Evolutionary conservation across 1,140 invertebrate genomes (phyloP).

Genomic region (Halictus rubicundus): DNA sequence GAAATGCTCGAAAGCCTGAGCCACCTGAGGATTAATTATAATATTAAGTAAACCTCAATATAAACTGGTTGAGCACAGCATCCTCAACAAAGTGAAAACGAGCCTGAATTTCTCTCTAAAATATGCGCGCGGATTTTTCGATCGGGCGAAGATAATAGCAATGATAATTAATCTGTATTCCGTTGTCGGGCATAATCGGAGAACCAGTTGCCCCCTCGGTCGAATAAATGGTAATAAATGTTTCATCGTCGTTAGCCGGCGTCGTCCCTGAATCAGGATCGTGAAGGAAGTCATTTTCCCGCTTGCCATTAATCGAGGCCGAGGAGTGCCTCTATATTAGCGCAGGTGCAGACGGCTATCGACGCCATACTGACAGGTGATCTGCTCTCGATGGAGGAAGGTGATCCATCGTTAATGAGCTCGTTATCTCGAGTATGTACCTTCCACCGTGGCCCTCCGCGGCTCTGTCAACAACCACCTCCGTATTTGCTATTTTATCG

Average conservation of each 20-base stretch:
- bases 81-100: background rate
- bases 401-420: slow-evolving; percentile 55
- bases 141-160: too few relatives aligned
- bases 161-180: too few relatives aligned
- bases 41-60: too few relatives aligned
- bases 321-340: slow-evolving; percentile 22
- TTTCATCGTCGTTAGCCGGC: background rate
- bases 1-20: too few relatives aligned
- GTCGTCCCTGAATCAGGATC: slow-evolving; percentile 16
- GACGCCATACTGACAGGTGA: slow-evolving; percentile 62
- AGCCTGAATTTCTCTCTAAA: background rate
- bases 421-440: slow-evolving; percentile 57
- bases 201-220: background rate
- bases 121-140: too few relatives aligned
- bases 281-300: slow-evolving; percentile 39
- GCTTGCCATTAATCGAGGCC: slow-evolving; percentile 33
- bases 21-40: too few relatives aligned
- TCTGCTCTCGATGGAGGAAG: slow-evolving; percentile 54
- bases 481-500: background rate
- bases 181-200: too few relatives aligned
- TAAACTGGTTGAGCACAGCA: too few relatives aligned
- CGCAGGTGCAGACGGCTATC: slow-evolving; percentile 56
- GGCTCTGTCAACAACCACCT: slow-evolving; percentile 15
- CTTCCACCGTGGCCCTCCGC: background rate
- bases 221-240: slow-evolving; percentile 10